Conservation (phyloP, 1,140 invertebrate genomes). For the Diuraphis noxia region DNA sequence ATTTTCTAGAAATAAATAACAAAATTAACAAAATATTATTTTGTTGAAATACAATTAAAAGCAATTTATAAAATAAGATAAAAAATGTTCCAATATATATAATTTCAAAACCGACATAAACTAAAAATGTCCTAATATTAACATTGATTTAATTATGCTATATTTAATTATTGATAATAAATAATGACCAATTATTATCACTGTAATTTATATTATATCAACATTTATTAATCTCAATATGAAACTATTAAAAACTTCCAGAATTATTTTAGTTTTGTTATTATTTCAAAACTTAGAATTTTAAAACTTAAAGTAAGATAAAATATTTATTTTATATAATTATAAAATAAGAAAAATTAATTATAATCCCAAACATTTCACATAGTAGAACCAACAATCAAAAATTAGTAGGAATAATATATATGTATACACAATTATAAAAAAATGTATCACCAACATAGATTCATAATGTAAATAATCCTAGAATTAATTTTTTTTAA, state of each 20-base stretch:
- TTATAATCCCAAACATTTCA: background rate
- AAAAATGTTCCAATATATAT: background rate
- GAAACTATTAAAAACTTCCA: background rate
- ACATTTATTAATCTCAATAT: background rate
- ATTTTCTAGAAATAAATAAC: too few species aligned
- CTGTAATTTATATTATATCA: too few species aligned
- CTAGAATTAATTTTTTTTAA: background rate
- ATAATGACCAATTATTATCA: slow-evolving; percentile 10
- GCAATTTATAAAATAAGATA: background rate
- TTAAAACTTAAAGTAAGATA: background rate
- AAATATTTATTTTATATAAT: background rate
- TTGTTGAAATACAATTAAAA: background rate
- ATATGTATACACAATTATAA: background rate
- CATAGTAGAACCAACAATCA: background rate
- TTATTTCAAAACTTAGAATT: background rate
- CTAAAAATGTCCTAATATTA: background rate
- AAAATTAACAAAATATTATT: background rate
- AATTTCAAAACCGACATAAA: background rate
- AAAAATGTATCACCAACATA: background rate
- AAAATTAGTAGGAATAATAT: background rate
- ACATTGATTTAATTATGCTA: background rate
- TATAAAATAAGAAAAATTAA: background rate
- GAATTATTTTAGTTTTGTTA: background rate
- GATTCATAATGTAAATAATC: background rate
- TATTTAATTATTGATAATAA: background rate